phyloP scores from a whole-genome alignment of 2,888 invertebrate genomes.

The Acanthosepion lycidas region DNA sequence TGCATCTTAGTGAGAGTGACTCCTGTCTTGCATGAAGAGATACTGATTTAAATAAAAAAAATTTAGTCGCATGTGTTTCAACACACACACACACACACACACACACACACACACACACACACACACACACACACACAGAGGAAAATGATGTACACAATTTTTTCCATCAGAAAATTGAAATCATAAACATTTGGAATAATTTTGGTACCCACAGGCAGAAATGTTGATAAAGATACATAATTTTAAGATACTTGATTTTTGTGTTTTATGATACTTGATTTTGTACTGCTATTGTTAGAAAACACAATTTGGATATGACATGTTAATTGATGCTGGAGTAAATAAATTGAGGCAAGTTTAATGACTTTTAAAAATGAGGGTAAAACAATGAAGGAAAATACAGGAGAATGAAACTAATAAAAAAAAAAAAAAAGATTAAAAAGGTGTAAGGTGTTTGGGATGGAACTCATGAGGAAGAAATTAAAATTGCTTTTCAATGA shows the following conservation, averaged over 20 bases:
- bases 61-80: no score
- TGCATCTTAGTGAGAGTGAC: no score
- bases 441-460: no score
- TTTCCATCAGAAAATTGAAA: background rate
- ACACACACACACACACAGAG: no score
- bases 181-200: background rate
- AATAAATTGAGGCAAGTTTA: no score
- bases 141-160: no score
- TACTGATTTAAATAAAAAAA: no score
- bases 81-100: no score
- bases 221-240: background rate
- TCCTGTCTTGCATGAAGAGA: no score
- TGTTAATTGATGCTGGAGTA: background rate
- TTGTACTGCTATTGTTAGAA: no score
- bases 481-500: background rate
- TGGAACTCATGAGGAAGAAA: background rate
- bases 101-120: no score
- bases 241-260: background rate
- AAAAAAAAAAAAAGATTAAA: no score
- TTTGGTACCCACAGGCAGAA: background rate
- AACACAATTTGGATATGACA: background rate
- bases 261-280: background rate
- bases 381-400: background rate
- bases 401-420: background rate
- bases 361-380: background rate